Evolutionary conservation across 1,140 invertebrate species (phyloP).

Genomic region (Phymastichus coffea): DNA sequence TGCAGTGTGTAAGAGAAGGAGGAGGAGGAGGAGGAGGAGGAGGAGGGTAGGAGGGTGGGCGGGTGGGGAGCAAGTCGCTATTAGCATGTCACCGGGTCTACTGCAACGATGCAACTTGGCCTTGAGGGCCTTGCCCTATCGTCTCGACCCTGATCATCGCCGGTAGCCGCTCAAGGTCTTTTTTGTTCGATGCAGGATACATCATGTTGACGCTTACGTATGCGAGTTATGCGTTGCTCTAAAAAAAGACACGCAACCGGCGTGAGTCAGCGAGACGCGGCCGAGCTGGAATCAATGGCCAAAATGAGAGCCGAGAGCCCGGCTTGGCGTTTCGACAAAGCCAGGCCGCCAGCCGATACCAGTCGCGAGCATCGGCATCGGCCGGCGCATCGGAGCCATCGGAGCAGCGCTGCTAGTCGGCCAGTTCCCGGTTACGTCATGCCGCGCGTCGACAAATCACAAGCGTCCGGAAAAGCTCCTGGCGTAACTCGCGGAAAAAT

Average conservation of each 20-base stretch:
- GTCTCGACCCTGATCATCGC: conserved; percentile 39
- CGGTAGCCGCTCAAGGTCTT: conserved; percentile 31
- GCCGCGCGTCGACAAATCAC: conserved; percentile 13
- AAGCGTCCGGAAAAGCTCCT: conserved; percentile 19
- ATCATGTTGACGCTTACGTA: no score
- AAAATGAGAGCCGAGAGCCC: not conserved
- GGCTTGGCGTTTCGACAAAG: not conserved
- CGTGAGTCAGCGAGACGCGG: conserved; percentile 17
- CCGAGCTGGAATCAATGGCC: not conserved
- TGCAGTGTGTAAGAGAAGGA: not conserved
- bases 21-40: not conserved
- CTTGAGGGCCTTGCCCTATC: conserved; percentile 41
- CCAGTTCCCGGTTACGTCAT: conserved; percentile 2
- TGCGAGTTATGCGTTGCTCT: no score
- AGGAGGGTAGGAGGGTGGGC: not conserved
- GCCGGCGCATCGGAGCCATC: not conserved
- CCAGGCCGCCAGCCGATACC: not conserved
- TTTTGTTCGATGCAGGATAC: conserved; percentile 36
- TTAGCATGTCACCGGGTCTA: conserved; percentile 27
- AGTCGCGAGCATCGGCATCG: not conserved
- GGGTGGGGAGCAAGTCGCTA: conserved; percentile 3
- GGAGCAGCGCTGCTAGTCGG: not conserved
- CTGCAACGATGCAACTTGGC: conserved; percentile 19
- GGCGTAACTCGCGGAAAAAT: not conserved
- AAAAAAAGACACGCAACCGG: no score